Conservation (phyloP, 2,797 vertebrate genomes). For the Mergus octosetaceus region DNA sequence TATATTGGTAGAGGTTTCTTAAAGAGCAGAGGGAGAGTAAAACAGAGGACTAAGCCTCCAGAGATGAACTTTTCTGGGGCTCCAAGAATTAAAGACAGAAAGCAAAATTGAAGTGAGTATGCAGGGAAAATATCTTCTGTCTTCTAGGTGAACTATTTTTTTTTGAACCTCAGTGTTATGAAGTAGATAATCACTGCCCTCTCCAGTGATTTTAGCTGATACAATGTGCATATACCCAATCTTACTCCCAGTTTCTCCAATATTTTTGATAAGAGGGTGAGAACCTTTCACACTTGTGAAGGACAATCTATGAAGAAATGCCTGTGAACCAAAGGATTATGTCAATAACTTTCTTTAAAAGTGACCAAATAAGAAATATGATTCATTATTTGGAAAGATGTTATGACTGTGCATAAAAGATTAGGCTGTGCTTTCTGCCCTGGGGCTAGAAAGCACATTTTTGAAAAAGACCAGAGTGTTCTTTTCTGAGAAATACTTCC, state of each 20-base stretch:
- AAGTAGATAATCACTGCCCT: not conserved
- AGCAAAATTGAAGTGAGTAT: not conserved
- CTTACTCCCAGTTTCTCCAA: not conserved
- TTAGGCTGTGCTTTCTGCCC: not conserved
- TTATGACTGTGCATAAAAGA: not conserved
- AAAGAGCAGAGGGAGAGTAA: not conserved
- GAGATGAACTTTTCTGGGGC: not conserved
- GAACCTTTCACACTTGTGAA: not conserved
- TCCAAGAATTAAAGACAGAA: not conserved
- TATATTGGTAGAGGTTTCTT: not conserved
- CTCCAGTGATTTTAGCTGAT: not conserved
- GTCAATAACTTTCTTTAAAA: not conserved
- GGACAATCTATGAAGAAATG: not conserved
- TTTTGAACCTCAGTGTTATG: not conserved
- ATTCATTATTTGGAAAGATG: not conserved
- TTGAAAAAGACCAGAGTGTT: not conserved
- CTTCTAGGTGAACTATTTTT: not conserved
- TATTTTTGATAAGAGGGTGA: not conserved
- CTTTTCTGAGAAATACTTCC: not conserved
- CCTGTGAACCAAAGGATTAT: not conserved
- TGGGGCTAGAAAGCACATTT: not conserved
- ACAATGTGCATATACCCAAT: not conserved
- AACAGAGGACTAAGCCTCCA: not conserved
- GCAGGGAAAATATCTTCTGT: not conserved
- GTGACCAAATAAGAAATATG: not conserved